Evolutionary conservation across 2,113 vertebrate species (phyloP).

Genomic region (Zosterops japonicus): DNA sequence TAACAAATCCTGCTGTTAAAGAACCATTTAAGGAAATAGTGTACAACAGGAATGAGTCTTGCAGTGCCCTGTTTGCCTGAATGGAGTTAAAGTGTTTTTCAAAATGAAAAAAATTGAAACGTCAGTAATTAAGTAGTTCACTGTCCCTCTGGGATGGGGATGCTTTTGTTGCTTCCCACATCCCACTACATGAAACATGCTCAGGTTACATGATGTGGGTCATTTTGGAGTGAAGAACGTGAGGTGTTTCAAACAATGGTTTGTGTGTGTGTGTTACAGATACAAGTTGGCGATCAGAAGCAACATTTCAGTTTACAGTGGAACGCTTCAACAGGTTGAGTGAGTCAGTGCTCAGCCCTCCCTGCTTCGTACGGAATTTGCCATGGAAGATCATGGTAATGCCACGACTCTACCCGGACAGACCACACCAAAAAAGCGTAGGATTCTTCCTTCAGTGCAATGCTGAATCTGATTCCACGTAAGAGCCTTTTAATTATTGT

Average conservation of each 20-base stretch:
- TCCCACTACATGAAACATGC: neutral
- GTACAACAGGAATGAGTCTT: accelerated
- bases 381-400: conserved; percentile 99
- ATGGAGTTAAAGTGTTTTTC: neutral
- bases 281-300: conserved; percentile 98
- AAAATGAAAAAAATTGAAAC: neutral
- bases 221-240: neutral
- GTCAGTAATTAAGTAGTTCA: neutral
- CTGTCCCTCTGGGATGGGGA: neutral
- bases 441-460: conserved; percentile 99
- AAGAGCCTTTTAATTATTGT: conserved; percentile 68
- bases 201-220: accelerated
- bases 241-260: neutral
- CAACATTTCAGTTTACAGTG: conserved; percentile 95
- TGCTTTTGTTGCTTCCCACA: neutral
- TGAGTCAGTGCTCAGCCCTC: conserved; percentile 96
- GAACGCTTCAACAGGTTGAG: conserved; percentile 97
- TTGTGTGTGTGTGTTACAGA: conserved; percentile 75
- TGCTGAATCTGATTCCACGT: conserved; percentile 99
- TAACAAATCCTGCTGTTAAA: neutral
- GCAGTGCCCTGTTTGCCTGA: neutral
- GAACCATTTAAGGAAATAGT: neutral
- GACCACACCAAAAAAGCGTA: conserved; percentile 97
- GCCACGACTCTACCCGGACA: conserved; percentile 96
- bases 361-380: conserved; percentile 96